Evolutionary conservation across 2,113 vertebrate species (phyloP).

Genomic region (Tamias sibiricus): DNA sequence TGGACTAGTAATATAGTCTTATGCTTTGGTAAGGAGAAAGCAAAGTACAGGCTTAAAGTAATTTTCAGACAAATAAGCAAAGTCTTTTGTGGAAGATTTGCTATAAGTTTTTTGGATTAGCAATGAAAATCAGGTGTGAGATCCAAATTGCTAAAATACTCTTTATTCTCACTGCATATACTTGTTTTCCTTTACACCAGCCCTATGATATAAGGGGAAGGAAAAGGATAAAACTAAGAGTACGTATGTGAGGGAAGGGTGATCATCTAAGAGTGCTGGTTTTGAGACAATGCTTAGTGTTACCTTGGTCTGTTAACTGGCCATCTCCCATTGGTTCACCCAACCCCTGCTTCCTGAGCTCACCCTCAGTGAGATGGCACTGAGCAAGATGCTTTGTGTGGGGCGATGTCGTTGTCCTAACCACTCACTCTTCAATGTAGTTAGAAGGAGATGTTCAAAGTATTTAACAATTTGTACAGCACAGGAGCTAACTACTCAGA

Average conservation of each 20-base stretch:
- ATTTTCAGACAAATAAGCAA: background rate
- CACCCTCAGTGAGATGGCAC: rapidly evolving
- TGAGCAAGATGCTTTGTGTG: background rate
- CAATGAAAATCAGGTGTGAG: background rate
- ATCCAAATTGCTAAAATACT: background rate
- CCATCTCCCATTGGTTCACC: background rate
- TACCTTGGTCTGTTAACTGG: background rate
- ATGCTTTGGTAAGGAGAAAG: background rate
- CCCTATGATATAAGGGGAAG: background rate
- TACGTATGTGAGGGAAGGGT: background rate
- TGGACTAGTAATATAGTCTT: background rate
- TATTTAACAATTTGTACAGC: background rate
- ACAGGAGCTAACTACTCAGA: background rate
- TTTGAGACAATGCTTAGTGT: background rate
- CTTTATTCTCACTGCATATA: background rate
- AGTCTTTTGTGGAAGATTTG: background rate
- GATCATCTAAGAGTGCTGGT: background rate
- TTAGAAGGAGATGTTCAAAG: background rate
- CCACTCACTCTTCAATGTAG: background rate
- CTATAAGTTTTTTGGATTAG: background rate
- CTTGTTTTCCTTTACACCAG: background rate
- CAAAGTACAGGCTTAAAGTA: constrained; percentile 7
- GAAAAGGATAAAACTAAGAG: background rate
- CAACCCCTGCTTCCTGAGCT: background rate
- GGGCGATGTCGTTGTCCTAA: background rate